Evolutionary conservation across 2,113 vertebrate species (phyloP).

Genomic region (Piaya cayana): DNA sequence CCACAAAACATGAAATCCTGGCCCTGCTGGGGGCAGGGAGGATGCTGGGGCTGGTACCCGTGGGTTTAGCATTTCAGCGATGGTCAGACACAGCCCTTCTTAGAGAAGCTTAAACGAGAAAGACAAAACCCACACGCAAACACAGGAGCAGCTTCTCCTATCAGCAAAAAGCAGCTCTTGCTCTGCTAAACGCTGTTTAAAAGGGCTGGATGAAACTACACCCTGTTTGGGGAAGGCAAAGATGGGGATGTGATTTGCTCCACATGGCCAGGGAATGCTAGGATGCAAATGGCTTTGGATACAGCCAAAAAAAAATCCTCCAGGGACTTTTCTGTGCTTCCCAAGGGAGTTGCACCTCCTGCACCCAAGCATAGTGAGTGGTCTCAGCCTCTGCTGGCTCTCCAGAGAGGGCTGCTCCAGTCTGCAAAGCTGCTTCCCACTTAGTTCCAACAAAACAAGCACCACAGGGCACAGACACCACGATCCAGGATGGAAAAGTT

Average conservation of each 20-base stretch:
- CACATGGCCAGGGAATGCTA: neutral
- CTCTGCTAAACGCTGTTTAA: neutral
- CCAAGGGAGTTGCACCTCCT: neutral
- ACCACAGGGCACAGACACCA: neutral
- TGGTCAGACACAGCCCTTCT: neutral
- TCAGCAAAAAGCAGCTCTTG: neutral
- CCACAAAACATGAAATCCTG: slow-evolving; percentile 18
- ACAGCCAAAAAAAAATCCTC: neutral
- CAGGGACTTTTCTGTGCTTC: neutral
- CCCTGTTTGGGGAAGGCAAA: neutral
- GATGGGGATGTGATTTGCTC: neutral
- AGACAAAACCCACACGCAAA: neutral
- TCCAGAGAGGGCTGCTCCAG: fast-evolving
- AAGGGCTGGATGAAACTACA: neutral
- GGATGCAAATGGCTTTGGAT: neutral
- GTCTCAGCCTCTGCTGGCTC: neutral
- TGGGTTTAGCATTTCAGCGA: neutral
- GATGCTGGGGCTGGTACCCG: neutral
- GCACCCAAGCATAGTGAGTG: fast-evolving
- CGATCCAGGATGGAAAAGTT: fast-evolving
- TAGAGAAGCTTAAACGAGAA: neutral
- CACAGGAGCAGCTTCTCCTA: neutral
- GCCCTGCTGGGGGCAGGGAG: neutral
- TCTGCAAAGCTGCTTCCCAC: neutral
- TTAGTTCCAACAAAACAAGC: fast-evolving